Evolutionary conservation across 2,113 vertebrate species (phyloP).

Genomic region (Hucho hucho): DNA sequence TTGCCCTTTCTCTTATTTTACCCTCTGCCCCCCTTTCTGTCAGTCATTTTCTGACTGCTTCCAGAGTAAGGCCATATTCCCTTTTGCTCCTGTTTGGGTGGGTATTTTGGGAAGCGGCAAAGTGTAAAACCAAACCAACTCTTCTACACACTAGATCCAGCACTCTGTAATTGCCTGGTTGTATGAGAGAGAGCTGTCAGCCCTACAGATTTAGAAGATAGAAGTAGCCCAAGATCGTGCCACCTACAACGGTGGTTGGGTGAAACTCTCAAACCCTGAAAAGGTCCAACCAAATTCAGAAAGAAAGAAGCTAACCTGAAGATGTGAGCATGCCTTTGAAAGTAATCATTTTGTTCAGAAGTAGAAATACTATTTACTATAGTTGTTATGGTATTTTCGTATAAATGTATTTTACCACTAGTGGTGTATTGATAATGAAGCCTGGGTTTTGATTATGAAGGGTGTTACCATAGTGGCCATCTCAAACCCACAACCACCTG

Average conservation of each 20-base stretch:
- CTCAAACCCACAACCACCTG: slow-evolving; percentile 21
- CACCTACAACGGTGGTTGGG: slow-evolving; percentile 20
- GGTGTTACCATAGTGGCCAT: slow-evolving; percentile 43
- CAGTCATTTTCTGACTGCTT: background rate
- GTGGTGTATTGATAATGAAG: slow-evolving; percentile 29
- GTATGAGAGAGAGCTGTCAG: slow-evolving; percentile 24
- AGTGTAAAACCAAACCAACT: slow-evolving; percentile 47
- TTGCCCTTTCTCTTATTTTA: slow-evolving; percentile 8
- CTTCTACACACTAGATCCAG: slow-evolving; percentile 19
- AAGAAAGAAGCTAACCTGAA: slow-evolving; percentile 25
- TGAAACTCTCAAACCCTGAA: slow-evolving; percentile 8
- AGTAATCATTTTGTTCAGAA: slow-evolving; percentile 37
- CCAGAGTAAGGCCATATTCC: background rate
- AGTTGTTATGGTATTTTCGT: too few relatives aligned
- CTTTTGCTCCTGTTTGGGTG: slow-evolving; percentile 42
- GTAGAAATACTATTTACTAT: background rate
- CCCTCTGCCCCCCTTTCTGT: background rate
- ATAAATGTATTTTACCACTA: too few relatives aligned
- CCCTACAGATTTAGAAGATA: background rate
- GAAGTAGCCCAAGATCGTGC: slow-evolving; percentile 52
- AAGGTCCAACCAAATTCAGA: slow-evolving; percentile 35
- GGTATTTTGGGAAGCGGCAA: slow-evolving; percentile 41
- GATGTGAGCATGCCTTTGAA: slow-evolving; percentile 55
- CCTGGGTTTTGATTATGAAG: slow-evolving; percentile 17
- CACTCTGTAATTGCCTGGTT: slow-evolving; percentile 15